phyloP scores from a whole-genome alignment of 2,888 invertebrate genomes.

The Polydrusus cervinus region DNA sequence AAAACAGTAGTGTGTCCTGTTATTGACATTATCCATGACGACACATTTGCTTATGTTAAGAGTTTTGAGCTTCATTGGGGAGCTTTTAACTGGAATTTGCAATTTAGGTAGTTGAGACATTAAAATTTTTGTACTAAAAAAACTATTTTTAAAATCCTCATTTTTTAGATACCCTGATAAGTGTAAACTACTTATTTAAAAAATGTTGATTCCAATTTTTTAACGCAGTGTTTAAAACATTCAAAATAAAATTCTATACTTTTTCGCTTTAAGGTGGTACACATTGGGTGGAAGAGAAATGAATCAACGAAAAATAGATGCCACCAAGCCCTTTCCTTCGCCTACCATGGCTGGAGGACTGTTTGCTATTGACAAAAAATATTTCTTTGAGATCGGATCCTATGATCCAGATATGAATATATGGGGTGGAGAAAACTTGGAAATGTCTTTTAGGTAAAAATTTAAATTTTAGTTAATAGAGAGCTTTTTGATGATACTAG shows the following conservation, averaged over 20 bases:
- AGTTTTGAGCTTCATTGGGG: slow-evolving; percentile 98
- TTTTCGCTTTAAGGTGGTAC: slow-evolving; percentile 75
- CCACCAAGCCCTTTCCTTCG: slow-evolving; percentile 82
- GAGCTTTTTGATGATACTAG: too few relatives aligned
- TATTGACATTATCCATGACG: slow-evolving; percentile 96
- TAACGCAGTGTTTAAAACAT: too few relatives aligned
- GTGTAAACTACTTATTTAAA: too few relatives aligned
- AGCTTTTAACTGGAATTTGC: slow-evolving; percentile 98
- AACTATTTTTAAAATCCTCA: too few relatives aligned
- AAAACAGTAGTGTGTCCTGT: slow-evolving; percentile 86
- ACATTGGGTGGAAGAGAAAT: slow-evolving; percentile 81
- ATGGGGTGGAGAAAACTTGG: slow-evolving; percentile 99
- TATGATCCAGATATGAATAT: slow-evolving; percentile 86
- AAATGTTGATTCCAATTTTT: too few relatives aligned
- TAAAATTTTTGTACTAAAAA: not conserved
- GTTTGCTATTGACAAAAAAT: slow-evolving; percentile 89
- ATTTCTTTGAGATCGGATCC: slow-evolving; percentile 88
- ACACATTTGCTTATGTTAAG: slow-evolving; percentile 95
- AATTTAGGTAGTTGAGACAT: slow-evolving; percentile 83
- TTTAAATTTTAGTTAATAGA: not conserved
- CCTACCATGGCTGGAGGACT: slow-evolving; percentile 97
- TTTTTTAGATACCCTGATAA: too few relatives aligned
- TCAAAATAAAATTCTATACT: not conserved
- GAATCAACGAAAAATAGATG: slow-evolving; percentile 76
- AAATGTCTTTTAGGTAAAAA: slow-evolving; percentile 84